Conservation (phyloP, 2,113 vertebrate genomes). For the Phainopepla nitens region DNA sequence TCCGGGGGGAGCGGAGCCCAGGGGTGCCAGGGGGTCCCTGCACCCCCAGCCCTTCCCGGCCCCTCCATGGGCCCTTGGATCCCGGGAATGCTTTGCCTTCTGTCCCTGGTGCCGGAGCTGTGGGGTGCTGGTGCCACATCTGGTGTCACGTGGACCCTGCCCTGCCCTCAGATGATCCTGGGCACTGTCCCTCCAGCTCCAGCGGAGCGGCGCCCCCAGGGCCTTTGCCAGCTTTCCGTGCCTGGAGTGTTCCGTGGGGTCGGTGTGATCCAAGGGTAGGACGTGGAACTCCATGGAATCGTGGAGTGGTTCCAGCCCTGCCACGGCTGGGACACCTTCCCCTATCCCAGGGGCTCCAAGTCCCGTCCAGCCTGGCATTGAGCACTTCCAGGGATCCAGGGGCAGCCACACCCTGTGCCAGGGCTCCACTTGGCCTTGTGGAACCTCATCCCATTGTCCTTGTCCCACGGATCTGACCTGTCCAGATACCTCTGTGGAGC, state of each 20-base stretch:
- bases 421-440: not conserved
- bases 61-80: not conserved
- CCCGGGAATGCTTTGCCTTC: not conserved
- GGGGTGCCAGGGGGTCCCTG: not conserved
- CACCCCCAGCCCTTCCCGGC: not conserved
- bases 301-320: not conserved
- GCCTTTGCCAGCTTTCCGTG: not conserved
- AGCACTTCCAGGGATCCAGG: not conserved
- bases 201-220: too few species aligned
- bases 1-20: not conserved
- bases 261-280: not conserved
- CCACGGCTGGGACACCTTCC: not conserved
- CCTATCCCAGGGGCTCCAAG: not conserved
- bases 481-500: not conserved
- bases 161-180: not conserved
- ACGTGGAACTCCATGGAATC: not conserved
- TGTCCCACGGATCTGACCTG: accelerated
- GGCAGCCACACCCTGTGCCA: not conserved
- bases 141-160: not conserved
- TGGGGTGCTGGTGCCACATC: not conserved
- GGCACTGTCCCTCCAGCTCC: not conserved
- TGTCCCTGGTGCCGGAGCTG: accelerated
- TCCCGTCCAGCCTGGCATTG: not conserved
- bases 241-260: not conserved
- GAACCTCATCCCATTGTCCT: not conserved